These are phyloP conservation scores for Neotoxoptera formosana DNA, from an alignment of 1,140 invertebrate genomes.

Conservation along the genomic window DNA sequence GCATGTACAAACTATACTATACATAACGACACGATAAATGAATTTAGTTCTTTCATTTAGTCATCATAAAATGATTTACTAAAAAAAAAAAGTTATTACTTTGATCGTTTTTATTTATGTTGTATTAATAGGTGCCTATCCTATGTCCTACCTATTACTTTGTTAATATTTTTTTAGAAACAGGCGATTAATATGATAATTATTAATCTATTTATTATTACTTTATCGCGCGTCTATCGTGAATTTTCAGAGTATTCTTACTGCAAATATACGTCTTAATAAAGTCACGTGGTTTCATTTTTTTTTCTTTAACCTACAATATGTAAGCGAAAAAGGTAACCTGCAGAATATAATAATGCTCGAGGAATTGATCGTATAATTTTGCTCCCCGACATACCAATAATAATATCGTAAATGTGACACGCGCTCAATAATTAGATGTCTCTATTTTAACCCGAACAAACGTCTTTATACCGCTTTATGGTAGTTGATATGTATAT, in stretches of 20 bases:
- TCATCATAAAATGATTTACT: neutral
- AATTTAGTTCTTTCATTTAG: neutral
- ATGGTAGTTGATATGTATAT: no score
- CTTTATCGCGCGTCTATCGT: neutral
- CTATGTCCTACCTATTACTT: no score
- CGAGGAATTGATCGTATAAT: neutral
- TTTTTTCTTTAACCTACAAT: neutral
- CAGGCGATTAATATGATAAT: neutral
- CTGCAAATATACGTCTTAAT: neutral
- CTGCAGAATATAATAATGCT: neutral
- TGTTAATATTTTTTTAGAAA: neutral
- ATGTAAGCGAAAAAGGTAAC: neutral
- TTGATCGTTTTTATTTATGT: neutral
- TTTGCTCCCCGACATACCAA: neutral
- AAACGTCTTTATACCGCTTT: neutral
- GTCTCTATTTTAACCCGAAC: neutral
- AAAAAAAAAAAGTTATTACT: neutral
- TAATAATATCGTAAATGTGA: neutral
- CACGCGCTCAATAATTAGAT: neutral
- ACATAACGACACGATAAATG: no score
- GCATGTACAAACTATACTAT: neutral
- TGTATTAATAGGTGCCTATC: no score
- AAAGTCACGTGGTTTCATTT: neutral
- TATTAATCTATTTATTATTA: neutral
- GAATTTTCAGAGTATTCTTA: neutral